Conservation (phyloP, 2,888 invertebrate species). For the Periphyllus acericola region DNA sequence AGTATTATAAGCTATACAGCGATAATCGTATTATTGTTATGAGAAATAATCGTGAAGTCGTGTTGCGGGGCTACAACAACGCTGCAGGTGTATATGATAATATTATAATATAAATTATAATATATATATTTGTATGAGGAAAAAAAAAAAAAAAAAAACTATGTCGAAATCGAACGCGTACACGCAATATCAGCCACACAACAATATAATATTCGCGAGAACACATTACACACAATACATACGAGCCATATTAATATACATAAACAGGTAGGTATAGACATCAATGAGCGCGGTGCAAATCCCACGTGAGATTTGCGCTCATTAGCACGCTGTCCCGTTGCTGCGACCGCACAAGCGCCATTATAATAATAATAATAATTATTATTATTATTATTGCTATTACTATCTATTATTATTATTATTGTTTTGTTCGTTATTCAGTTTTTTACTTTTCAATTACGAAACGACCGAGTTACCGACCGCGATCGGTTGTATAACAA, state of each 20-base stretch:
- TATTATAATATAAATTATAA: too few species aligned
- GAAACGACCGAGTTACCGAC: background rate
- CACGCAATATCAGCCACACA: too few species aligned
- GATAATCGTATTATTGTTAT: too few species aligned
- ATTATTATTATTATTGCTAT: background rate
- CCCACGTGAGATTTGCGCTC: constrained; percentile 27
- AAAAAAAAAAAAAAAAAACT: background rate
- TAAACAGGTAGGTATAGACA: background rate
- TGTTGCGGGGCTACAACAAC: too few species aligned
- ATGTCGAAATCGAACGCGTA: constrained; percentile 21
- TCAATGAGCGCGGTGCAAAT: background rate
- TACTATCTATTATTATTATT: background rate
- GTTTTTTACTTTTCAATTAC: background rate
- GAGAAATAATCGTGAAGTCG: too few species aligned
- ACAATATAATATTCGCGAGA: too few species aligned
- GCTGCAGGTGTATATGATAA: too few species aligned
- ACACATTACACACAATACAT: too few species aligned
- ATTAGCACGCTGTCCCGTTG: background rate
- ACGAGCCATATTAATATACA: too few species aligned
- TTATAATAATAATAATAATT: too few species aligned
- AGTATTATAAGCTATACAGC: too few species aligned
- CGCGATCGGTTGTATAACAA: background rate
- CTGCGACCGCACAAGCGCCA: background rate
- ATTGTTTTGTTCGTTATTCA: background rate
- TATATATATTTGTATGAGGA: background rate